Percentiles rank a stretch among this genome's conserved stretches.
Evolutionary conservation across 2,113 vertebrate species (phyloP).

Genomic region (Cynocephalus volans): DNA sequence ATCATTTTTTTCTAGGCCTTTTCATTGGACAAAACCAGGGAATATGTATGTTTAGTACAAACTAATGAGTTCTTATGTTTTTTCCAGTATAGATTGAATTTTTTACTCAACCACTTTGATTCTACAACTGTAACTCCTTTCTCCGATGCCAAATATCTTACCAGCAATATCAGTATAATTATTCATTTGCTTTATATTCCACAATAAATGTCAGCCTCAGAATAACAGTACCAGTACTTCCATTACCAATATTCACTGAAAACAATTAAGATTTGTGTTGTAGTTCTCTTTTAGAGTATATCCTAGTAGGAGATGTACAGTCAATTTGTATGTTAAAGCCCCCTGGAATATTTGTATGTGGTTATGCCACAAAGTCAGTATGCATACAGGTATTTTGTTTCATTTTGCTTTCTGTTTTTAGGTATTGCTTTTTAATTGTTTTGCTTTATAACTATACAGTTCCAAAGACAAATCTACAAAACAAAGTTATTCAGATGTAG

Average conservation of each 20-base stretch:
- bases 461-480: slow-evolving; percentile 7
- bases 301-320: neutral
- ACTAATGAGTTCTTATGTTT: neutral
- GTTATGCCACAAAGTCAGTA: neutral
- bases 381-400: neutral
- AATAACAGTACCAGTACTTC: neutral
- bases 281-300: neutral
- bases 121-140: neutral
- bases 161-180: neutral
- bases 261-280: neutral
- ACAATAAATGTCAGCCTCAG: neutral
- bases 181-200: neutral
- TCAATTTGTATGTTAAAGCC: neutral
- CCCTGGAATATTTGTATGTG: neutral
- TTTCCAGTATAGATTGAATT: neutral
- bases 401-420: slow-evolving; percentile 27
- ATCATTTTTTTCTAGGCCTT: neutral
- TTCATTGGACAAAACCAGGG: neutral
- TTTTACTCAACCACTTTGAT: neutral
- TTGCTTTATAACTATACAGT: neutral
- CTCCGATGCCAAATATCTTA: neutral
- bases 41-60: neutral
- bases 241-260: neutral
- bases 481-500: neutral
- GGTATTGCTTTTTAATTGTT: slow-evolving; percentile 4